Evolutionary conservation across 2,797 vertebrate genomes (phyloP).

Genomic region (Vespertilio murinus): DNA sequence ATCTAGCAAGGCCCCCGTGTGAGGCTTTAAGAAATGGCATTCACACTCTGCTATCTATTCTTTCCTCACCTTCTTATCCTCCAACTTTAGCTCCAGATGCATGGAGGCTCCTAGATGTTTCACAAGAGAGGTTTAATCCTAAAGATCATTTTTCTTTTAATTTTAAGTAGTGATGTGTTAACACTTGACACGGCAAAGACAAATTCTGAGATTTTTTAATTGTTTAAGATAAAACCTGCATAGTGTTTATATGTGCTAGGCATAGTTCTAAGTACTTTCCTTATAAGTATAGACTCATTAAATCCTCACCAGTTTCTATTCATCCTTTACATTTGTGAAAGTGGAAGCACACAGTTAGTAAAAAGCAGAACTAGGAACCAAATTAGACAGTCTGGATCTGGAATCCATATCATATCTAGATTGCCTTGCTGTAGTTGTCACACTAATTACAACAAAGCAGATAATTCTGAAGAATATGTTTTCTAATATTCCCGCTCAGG

Average conservation of each 20-base stretch:
- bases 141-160: not conserved
- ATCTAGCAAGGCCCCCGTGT: not conserved
- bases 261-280: not conserved
- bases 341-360: not conserved
- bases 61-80: not conserved
- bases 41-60: not conserved
- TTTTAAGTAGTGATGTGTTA: not conserved
- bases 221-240: not conserved
- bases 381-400: not conserved
- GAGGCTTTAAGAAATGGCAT: not conserved
- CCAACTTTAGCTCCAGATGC: not conserved
- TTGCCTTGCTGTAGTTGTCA: not conserved
- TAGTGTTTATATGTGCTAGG: not conserved
- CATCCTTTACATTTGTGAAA: slow-evolving; percentile 8
- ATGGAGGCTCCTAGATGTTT: not conserved
- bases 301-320: not conserved
- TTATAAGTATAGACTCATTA: not conserved
- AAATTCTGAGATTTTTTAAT: not conserved
- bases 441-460: not conserved
- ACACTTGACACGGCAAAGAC: not conserved
- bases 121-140: not conserved
- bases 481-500: not conserved
- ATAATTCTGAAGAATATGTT: not conserved
- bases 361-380: slow-evolving; percentile 17
- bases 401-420: not conserved